Evolutionary conservation across 2,113 vertebrate species (phyloP).

Genomic region (Laticauda laticaudata): DNA sequence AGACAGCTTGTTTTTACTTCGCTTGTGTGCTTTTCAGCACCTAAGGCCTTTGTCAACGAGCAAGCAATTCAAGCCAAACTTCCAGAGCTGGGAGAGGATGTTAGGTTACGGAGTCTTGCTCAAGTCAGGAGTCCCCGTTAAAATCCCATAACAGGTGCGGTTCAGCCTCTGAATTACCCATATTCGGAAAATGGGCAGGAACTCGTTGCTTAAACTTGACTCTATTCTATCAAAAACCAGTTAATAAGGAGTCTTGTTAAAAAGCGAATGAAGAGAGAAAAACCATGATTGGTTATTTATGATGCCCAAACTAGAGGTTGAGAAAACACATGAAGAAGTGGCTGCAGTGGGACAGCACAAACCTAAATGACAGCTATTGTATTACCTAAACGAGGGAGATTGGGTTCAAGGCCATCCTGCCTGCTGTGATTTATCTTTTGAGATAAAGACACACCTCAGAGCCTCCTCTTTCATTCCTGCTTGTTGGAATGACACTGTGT

Average conservation of each 20-base stretch:
- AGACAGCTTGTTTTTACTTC: slow-evolving; percentile 3
- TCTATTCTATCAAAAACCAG: neutral
- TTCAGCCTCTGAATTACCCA: neutral
- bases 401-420: neutral
- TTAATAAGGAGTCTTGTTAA: neutral
- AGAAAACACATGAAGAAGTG: neutral
- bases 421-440: neutral
- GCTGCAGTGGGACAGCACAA: neutral
- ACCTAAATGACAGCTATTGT: neutral
- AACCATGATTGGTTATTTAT: neutral
- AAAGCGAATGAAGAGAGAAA: neutral
- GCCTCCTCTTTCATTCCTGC: neutral
- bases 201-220: neutral
- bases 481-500: neutral
- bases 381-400: neutral
- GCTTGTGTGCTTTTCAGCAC: slow-evolving; percentile 45
- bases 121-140: neutral
- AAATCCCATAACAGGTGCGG: neutral
- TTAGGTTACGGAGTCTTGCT: neutral
- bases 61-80: slow-evolving; percentile 12
- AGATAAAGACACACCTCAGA: neutral
- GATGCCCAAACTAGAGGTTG: neutral
- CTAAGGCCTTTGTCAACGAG: neutral
- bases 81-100: neutral
- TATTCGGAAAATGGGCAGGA: neutral